Percentiles rank a stretch among this genome's conserved stretches.
These are phyloP conservation scores for Girardinichthys multiradiatus DNA, from an alignment of 2,113 vertebrate species.

Conservation along the genomic window DNA sequence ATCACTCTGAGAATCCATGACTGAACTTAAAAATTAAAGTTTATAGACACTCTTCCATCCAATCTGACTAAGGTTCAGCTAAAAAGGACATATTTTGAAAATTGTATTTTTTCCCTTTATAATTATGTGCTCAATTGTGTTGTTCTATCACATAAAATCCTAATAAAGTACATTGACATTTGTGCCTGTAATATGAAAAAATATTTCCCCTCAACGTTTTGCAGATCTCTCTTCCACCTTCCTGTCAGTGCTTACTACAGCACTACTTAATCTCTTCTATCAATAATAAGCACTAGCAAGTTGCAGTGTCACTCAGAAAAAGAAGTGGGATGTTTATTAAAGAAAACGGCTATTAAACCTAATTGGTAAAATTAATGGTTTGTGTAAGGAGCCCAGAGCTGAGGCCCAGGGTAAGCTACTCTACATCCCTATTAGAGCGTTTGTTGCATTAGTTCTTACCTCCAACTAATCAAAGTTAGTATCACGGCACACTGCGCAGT, in stretches of 20 bases:
- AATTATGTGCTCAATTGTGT: too few species aligned
- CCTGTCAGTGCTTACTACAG: background rate
- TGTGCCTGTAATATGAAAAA: too few species aligned
- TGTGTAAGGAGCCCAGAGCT: constrained; percentile 8
- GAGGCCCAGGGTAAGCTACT: constrained; percentile 7
- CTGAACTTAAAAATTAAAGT: too few species aligned
- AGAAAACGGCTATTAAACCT: background rate
- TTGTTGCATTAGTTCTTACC: background rate
- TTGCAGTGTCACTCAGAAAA: background rate
- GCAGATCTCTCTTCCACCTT: background rate
- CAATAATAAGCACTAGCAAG: too few species aligned
- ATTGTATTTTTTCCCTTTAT: too few species aligned
- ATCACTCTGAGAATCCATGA: too few species aligned
- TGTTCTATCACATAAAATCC: too few species aligned
- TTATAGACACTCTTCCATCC: too few species aligned
- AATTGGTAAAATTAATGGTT: constrained; percentile 11
- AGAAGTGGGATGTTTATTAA: background rate
- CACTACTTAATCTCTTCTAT: background rate
- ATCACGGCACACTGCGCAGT: background rate
- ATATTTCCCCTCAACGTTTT: background rate
- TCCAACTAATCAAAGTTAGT: constrained; percentile 1
- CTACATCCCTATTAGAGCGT: background rate
- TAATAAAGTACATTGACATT: too few species aligned
- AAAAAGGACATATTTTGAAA: too few species aligned
- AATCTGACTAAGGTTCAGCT: too few species aligned